These are phyloP conservation scores for Ranitomeya variabilis DNA, from an alignment of 2,113 vertebrate species.

Conservation along the genomic window DNA sequence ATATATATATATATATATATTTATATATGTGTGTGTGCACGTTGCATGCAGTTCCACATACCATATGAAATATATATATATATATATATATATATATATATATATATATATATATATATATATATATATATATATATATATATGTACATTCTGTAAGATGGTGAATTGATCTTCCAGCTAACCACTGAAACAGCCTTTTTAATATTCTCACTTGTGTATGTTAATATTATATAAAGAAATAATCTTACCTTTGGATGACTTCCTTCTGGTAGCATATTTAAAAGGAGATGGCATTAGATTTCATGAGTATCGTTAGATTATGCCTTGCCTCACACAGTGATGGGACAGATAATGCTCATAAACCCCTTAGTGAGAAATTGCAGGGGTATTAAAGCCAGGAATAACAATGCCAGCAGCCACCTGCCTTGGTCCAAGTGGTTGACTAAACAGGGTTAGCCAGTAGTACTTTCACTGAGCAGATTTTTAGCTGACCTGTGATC, in stretches of 20 bases:
- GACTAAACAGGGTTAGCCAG: constrained; percentile 64
- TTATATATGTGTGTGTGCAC: too few species aligned
- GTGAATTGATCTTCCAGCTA: neutral
- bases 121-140: too few species aligned
- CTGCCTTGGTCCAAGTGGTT: constrained; percentile 61
- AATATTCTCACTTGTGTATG: neutral
- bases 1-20: too few species aligned
- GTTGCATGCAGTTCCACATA: too few species aligned
- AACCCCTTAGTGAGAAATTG: constrained; percentile 59
- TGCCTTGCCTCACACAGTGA: constrained; percentile 55
- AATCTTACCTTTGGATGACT: constrained; percentile 37
- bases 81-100: too few species aligned
- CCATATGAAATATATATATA: too few species aligned
- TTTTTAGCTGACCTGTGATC: constrained; percentile 66
- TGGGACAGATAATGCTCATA: constrained; percentile 61
- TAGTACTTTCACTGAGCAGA: constrained; percentile 64
- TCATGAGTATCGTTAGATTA: constrained; percentile 52
- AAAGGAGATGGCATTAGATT: constrained; percentile 45
- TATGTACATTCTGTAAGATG: too few species aligned
- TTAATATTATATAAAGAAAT: neutral
- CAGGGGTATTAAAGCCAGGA: constrained; percentile 63
- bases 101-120: too few species aligned
- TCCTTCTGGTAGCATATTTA: constrained; percentile 62
- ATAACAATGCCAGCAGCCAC: constrained; percentile 60
- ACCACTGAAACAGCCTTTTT: neutral